Percentiles rank a stretch among this genome's conserved stretches.
Conservation (phyloP, 2,888 invertebrate species). For the Tetragnatha montana region DNA sequence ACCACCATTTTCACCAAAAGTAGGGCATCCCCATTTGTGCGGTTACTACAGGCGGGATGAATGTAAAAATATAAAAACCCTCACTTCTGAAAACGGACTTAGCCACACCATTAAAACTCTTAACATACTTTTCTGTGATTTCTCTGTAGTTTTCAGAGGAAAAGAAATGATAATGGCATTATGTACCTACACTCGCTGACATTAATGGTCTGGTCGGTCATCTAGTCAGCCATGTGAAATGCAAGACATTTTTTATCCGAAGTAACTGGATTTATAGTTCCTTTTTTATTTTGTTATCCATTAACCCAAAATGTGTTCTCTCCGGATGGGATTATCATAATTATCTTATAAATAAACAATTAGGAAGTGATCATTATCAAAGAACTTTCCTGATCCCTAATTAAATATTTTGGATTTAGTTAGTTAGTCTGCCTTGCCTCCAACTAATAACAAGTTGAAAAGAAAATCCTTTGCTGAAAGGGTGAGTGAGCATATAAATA, state of each 20-base stretch:
- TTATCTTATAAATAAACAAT: neutral
- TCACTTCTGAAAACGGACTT: neutral
- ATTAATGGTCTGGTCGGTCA: neutral
- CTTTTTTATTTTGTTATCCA: neutral
- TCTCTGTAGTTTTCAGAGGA: too few relatives aligned
- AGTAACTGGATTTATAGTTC: neutral
- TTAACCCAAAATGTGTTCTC: neutral
- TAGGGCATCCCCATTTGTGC: neutral
- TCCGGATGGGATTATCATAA: neutral
- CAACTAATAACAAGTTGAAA: too few relatives aligned
- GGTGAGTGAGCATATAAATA: too few relatives aligned
- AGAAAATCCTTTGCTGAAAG: too few relatives aligned
- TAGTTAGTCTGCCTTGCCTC: too few relatives aligned
- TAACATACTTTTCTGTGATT: neutral
- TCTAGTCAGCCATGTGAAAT: neutral
- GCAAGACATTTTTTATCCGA: neutral
- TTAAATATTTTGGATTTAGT: neutral
- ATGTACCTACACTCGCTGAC: neutral
- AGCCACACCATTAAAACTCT: neutral
- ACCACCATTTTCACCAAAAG: neutral
- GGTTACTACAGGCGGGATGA: neutral
- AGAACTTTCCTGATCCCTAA: neutral
- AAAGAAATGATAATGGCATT: neutral
- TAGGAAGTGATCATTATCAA: neutral
- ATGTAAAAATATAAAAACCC: neutral